phyloP scores from a whole-genome alignment of 2,888 invertebrate species.

The Leptogaster cylindrica region DNA sequence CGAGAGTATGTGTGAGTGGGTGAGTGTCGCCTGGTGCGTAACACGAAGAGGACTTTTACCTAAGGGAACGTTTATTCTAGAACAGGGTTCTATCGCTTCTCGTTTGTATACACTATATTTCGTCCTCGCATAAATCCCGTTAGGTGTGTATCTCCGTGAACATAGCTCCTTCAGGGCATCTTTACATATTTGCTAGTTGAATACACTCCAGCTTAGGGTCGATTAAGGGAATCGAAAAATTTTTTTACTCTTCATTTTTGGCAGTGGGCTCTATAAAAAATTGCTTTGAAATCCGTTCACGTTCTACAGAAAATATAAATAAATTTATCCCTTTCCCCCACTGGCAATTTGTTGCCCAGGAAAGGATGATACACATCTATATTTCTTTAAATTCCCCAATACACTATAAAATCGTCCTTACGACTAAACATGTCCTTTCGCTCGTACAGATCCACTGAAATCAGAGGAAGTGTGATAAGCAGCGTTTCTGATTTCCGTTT shows the following conservation, averaged over 20 bases:
- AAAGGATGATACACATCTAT: background rate
- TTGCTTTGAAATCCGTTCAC: slow-evolving; percentile 28
- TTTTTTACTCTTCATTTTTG: slow-evolving; percentile 30
- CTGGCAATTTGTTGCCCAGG: background rate
- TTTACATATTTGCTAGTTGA: slow-evolving; percentile 21
- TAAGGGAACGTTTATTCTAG: slow-evolving; percentile 23
- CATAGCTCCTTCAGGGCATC: slow-evolving; percentile 9
- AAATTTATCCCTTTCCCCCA: background rate
- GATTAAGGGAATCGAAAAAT: slow-evolving; percentile 36
- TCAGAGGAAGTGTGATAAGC: slow-evolving; percentile 2
- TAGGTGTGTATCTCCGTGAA: background rate
- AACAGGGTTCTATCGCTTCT: background rate
- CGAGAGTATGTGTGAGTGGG: background rate
- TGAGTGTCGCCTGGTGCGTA: slow-evolving; percentile 20
- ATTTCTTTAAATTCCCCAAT: slow-evolving; percentile 24
- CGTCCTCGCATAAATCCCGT: background rate
- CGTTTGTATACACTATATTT: no score
- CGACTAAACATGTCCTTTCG: background rate
- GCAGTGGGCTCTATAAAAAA: slow-evolving; percentile 14
- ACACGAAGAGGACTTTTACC: slow-evolving; percentile 1
- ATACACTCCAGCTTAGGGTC: slow-evolving; percentile 14
- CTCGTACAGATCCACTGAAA: slow-evolving; percentile 4
- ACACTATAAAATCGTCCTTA: background rate
- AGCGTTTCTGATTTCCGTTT: background rate
- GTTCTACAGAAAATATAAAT: slow-evolving; percentile 1